These are phyloP conservation scores for Philotrypesis tridentata DNA, from an alignment of 1,140 invertebrate genomes.

Conservation along the genomic window DNA sequence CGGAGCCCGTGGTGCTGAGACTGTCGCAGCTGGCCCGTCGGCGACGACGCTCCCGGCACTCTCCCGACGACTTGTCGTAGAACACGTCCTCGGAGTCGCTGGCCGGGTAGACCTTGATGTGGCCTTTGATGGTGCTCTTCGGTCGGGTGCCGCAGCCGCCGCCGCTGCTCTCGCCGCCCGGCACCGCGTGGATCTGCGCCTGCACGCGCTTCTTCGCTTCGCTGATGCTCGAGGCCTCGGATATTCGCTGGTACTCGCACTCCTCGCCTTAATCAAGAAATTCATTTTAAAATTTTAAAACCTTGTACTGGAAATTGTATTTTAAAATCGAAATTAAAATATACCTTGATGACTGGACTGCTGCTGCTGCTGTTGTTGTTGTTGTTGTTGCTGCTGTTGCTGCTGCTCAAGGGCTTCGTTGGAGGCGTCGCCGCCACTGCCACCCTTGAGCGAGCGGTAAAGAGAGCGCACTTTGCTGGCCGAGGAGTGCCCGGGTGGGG, in stretches of 20 bases:
- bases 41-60: slow-evolving; percentile 52
- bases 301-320: no score
- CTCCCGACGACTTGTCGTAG: slow-evolving; percentile 60
- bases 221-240: slow-evolving; percentile 73
- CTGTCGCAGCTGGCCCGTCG: slow-evolving; percentile 70
- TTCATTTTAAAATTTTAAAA: no score
- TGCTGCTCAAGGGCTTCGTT: slow-evolving; percentile 64
- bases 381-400: slow-evolving; percentile 29
- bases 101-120: slow-evolving; percentile 76
- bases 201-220: slow-evolving; percentile 74
- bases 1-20: slow-evolving; percentile 70
- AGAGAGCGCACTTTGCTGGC: slow-evolving; percentile 69
- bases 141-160: slow-evolving; percentile 31
- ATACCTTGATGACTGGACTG: slow-evolving; percentile 57
- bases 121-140: slow-evolving; percentile 58
- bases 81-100: slow-evolving; percentile 79
- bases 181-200: slow-evolving; percentile 71
- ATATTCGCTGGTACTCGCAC: slow-evolving; percentile 78
- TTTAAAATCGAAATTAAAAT: no score
- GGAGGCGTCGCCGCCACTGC: slow-evolving; percentile 54
- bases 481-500: slow-evolving; percentile 65
- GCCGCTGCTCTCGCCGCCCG: slow-evolving; percentile 40
- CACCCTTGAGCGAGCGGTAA: slow-evolving; percentile 62
- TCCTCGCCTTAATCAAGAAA: no score
- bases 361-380: slow-evolving; percentile 56